Evolutionary conservation across 2,797 vertebrate genomes (phyloP), one percentile per base, ranked within the genome.

Genomic region (Amblyraja radiata): DNA sequence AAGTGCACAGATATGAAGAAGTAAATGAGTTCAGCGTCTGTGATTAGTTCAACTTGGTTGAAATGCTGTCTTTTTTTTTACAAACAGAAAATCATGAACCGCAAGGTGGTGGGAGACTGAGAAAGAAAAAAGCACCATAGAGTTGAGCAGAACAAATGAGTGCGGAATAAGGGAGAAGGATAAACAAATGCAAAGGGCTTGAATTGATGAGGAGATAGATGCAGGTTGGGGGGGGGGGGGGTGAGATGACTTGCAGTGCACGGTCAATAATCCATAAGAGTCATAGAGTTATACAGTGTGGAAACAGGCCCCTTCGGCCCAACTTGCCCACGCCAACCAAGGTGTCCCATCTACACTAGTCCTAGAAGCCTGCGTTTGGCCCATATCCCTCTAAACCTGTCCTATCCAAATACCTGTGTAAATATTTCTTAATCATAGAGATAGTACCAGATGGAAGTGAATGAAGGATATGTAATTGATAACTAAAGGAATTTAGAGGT

Each of bases 81-180:
- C 71, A 21, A 36, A 88, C 28, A n/a, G 61, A 65, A 88, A 65
- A 6, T 0, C 18, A 16, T 88, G 84, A 88, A 18, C 10, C 7
- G 13, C 65, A 36, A 88, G 6, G 16, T 68, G 63, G 36, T 36
- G 84, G 84, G 58, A 63, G 13, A 28, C 25, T 0, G 6, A 0
- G n/a, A 9, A n/a, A 32, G 83, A 25, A 86, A 86, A 2, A 61
- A 18, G 28, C 63, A 65, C 14, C 84, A 77, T 71, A 93, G 93
- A 32, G 28, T 80, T 61, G 68, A 73, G 61, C 88, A 79, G 84
- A 88, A 90, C 83, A 90, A 93, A 63, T 16, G 58, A n/a, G 25
- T 28, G n/a, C 46, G 16, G 32, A 88, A 36, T 18, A 68, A 88
- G n/a, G 84, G 16, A 3, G 8, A 65, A 65, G 84, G 84, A 21